Base-by-base conservation (phyloP, 2,888 invertebrate species). In the Uropetala carovei region DNA sequence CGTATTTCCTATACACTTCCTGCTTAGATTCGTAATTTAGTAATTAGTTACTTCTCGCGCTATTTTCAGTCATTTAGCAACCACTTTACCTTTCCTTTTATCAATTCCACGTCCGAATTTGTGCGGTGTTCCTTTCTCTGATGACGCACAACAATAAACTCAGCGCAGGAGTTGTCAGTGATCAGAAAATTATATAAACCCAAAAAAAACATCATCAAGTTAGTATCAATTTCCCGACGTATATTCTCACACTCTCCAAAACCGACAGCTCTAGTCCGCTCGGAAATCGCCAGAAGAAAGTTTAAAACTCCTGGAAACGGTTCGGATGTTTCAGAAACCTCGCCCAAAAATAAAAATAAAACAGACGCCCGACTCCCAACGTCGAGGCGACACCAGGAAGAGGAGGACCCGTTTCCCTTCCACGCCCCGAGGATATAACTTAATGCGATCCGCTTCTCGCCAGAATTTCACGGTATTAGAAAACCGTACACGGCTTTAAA, bases 221-320 rank as follows among this genome's bases (percentile, higher is more conserved):
- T 43, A 43, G 3, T 43, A 43, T 43, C 43, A 27, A 27, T 75
- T 75, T 75, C 75, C 75, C 75, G 27, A 22, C 75, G 75, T 27
- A 7, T 18, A 68, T n/a, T 22, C 22, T 75, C 27, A 8, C 22
- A 27, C 27, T 75, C 22, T 13, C 75, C 75, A 18, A n/a, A 10
- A n/a, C n/a, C n/a, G 22, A 27, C 75, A 13, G 27, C 27, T 75
- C 8, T 10, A 22, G 27, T 75, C 27, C 75, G 22, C 75, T 22
- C 75, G 75, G 75, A 75, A 75, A 22, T 13, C 75, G 75, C 75
- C 75, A 22, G 22, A 27, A 75, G 75, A 75, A 75, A 75, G 75
- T 75, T 22, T 75, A 27, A 8, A 27, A 75, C 22, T 75, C 27
- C 22, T 75, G 22, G 22, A 75, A 27, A 2, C 22, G 75, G 27